Base-by-base conservation (phyloP, 1,140 invertebrate genomes). In the Lethrus apterus region DNA sequence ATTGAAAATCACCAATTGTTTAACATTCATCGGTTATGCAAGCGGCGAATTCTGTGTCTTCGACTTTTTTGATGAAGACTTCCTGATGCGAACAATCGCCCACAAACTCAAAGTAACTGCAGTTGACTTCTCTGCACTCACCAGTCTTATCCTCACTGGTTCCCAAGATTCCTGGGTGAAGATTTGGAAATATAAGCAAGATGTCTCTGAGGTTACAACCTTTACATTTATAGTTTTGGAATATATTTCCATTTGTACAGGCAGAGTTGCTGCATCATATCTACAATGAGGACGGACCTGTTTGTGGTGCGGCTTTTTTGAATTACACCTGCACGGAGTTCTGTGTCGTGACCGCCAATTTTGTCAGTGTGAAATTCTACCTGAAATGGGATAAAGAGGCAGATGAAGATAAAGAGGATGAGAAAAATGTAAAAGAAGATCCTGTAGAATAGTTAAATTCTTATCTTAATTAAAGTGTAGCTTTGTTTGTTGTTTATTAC, bases 11-110 rank as follows among this genome's bases (percentile, higher is more conserved):
- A 11, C 21, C 3, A 43, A 26, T 32, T 48, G 35, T 48, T 26
- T 48, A 30, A 35, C 24, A 10, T 42, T 48, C 17, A 43, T 43
- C 24, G 46, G 38, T 13, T 48, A 48, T 19, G 46, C 42, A 17
- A 41, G 35, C 26, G 46, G 46, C 10, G 46, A 48, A 24, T 48
- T 48, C 19, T 48, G 46, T 17, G 26, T 48, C 26, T 48, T 42
- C 23, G 40, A 48, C 26, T 26, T 35, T 46, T 24, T 26, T 23
- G 33, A 46, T 14, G 44, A 46, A 35, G 44, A 46, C 11, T 35
- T 24, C 17, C 15, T 42, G 10, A 20, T 33, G n/a, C 18, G 46
- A 33, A 43, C 33, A 19, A 26, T 48, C 9, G 46, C 30, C 0
- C 46, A 48, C 29, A 48, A 43, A 34, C 29, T 48, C 7, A 35